Percentiles rank a stretch among this genome's conserved stretches.
Evolutionary conservation across 2,888 invertebrate species (phyloP).

Genomic region (Erannis defoliaria): DNA sequence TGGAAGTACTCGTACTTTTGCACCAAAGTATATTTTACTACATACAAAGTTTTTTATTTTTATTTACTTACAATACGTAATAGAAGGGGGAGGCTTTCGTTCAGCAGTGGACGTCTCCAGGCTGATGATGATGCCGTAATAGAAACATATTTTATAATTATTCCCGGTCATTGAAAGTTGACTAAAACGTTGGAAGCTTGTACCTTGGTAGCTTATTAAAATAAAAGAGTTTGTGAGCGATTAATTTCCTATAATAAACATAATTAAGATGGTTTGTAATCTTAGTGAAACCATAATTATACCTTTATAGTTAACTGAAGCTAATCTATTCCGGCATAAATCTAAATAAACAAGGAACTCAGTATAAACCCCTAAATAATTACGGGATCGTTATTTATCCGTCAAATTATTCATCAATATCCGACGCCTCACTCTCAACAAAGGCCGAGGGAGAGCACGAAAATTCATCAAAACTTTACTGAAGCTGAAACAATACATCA

Average conservation of each 20-base stretch:
- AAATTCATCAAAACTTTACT: slow-evolving; percentile 86
- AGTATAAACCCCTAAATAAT: slow-evolving; percentile 64
- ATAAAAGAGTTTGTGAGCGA: too few species aligned
- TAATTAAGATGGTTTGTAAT: neutral
- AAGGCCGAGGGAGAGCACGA: slow-evolving; percentile 76
- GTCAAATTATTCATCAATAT: slow-evolving; percentile 83
- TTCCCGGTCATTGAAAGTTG: too few species aligned
- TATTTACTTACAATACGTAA: too few species aligned
- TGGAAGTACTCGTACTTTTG: neutral
- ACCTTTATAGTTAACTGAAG: slow-evolving; percentile 3
- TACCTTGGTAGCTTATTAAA: too few species aligned
- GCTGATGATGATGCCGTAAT: too few species aligned
- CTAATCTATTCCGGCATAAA: slow-evolving; percentile 11
- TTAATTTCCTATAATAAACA: neutral
- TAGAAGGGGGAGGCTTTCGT: too few species aligned
- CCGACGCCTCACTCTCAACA: slow-evolving; percentile 76
- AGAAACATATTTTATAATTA: too few species aligned
- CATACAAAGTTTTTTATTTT: too few species aligned
- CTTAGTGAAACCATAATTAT: neutral
- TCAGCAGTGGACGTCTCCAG: too few species aligned
- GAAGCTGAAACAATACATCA: slow-evolving; percentile 85
- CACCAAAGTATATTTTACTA: neutral
- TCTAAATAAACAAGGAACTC: slow-evolving; percentile 29
- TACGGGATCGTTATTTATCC: slow-evolving; percentile 68
- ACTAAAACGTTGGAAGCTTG: too few species aligned